Evolutionary conservation across 2,797 vertebrate species (phyloP), one percentile per base, ranked within the genome.

Genomic region (Tadarida brasiliensis): DNA sequence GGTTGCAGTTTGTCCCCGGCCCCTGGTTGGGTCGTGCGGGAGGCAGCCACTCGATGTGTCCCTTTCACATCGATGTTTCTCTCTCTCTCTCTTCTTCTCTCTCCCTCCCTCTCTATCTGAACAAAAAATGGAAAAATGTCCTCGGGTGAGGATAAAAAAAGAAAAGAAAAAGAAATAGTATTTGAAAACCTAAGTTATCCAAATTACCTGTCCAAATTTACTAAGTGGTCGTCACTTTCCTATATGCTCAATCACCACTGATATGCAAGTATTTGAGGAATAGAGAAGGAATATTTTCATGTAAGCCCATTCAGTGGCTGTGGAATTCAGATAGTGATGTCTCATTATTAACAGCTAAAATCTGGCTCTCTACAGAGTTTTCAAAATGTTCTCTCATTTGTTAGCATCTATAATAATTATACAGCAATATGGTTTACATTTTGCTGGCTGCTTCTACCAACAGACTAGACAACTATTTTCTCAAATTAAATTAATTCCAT

Each of bases 401-500:
- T 95, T 94, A 95, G 87, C 86, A 80, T 95, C 95, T 91, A 73
- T 95, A 95, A 96, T 93, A 97, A 94, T 94, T 85, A 84, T 49
- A 80, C 61, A 89, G 39, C 89, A 97, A 95, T 94, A 90, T 87
- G 93, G 74, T 71, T 80, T 85, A 44, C 35, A 81, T 94, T 97
- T 80, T 89, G 70, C 49, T 65, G 35, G 28, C 97, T 95, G 92
- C 68, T 91, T 85, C 71, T 63, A 94, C 96, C 97, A 97, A 97
- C 82, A 96, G 87, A 87, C 92, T 78, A 82, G 56, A 84, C 87
- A 94, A 70, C 80, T 77, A 90, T 83, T 89, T 93, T 73, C 87
- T 94, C 77, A 90, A 95, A 94, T 95, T 97, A 87, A 96, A 95
- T 96, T 94, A 94, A 95, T 76, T 83, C 87, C 87, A 54, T 91